These are phyloP conservation scores for Drosophila mayaguana DNA, from an alignment of 2,888 invertebrate genomes.

Conservation along the genomic window DNA sequence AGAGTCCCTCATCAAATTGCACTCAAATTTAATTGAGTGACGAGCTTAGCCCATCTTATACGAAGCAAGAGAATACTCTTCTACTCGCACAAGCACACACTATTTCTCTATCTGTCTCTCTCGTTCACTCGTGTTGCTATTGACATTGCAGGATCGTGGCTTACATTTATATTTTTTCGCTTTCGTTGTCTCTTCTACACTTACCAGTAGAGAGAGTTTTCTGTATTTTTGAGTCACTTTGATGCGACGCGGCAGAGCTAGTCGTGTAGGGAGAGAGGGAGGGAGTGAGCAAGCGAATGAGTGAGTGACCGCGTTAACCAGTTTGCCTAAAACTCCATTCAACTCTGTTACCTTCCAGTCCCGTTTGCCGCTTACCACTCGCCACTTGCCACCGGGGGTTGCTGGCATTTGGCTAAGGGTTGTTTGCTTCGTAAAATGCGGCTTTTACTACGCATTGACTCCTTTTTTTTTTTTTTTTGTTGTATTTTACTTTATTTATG, in stretches of 20 bases:
- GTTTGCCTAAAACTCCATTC: constrained; percentile 38
- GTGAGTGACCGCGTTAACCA: constrained; percentile 37
- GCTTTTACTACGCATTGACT: constrained; percentile 32
- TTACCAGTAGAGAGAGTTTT: not conserved
- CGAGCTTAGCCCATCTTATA: not conserved
- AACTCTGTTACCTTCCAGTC: constrained; percentile 42
- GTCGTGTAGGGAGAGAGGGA: not conserved
- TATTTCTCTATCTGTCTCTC: not conserved
- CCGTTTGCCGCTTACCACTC: constrained; percentile 18
- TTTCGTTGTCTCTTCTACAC: not conserved
- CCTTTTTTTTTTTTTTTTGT: constrained; percentile 4
- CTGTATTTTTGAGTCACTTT: constrained; percentile 25
- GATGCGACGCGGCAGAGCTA: not conserved
- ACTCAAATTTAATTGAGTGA: constrained; percentile 22
- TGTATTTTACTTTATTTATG: not conserved
- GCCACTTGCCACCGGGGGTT: constrained; percentile 35
- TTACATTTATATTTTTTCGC: not conserved
- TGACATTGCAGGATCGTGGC: constrained; percentile 37
- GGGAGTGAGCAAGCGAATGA: not conserved
- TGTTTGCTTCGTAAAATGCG: constrained; percentile 24
- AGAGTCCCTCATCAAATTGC: constrained; percentile 4
- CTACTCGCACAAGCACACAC: not conserved
- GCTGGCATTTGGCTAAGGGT: constrained; percentile 39
- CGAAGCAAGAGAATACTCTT: not conserved
- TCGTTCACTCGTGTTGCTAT: not conserved